Evolutionary conservation across 2,888 invertebrate species (phyloP), one percentile per base, ranked within the genome.

Genomic region (Macaria notata): DNA sequence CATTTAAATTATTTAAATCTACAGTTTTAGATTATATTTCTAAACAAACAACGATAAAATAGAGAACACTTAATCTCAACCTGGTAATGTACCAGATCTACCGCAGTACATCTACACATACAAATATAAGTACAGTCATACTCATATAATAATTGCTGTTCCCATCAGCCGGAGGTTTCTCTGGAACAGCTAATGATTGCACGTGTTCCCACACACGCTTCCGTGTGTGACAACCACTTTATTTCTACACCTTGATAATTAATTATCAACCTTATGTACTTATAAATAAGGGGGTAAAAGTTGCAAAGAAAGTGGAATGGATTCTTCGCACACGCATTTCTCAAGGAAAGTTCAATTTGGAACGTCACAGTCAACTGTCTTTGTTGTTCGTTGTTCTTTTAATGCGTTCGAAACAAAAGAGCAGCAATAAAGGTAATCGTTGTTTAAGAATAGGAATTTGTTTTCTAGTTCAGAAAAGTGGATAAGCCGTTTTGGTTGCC

Each of bases 181-280:
- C 76, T 78, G 78, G 79, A 88, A 86, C 79, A 73, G 75, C 80
- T 86, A 86, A 86, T 84, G 86, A 82, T 76, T 73, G 66, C 78
- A 74, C 77, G 80, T 82, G 83, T 85, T 86, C 81, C 82, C 83
- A 83, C 70, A 64, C 58, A 66, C 55, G 68, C 79, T 85, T 86
- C 86, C 86, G 84, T 73, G 75, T 83, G 70, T 54, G 48, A 57
- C 54, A 46, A 60, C 55, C 49, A 62, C 38, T n/a, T 43, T 54
- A 9, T 36, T 9, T 19, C 6, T 9, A n/a, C 38, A 30, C 9
- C 6, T 5, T 4, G 4, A 5, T 29, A 38, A 8, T 31, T 19
- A 38, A 49, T 43, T 38, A 9, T 46, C 30, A 44, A 9, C 46
- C 42, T 31, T 64, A 56, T 51, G n/a, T 19, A n/a, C n/a, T 48